phyloP scores from a whole-genome alignment of 2,113 vertebrate genomes.

The Lota lota region DNA sequence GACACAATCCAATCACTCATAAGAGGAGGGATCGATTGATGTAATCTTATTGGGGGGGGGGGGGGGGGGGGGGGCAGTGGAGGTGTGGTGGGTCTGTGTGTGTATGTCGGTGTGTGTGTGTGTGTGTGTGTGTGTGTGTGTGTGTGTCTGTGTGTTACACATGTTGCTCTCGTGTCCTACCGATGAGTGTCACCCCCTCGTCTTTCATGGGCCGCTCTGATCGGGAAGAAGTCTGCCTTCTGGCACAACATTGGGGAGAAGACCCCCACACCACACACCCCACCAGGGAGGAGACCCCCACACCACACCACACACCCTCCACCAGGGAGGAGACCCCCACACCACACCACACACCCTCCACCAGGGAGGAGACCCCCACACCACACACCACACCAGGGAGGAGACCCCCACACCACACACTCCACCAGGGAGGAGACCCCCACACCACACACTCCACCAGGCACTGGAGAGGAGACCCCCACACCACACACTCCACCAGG shows the following conservation, averaged over 20 bases:
- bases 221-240: slow-evolving; percentile 13
- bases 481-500: too few relatives aligned
- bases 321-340: too few relatives aligned
- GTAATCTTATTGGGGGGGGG: slow-evolving; percentile 79
- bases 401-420: too few relatives aligned
- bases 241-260: neutral
- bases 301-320: too few relatives aligned
- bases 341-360: too few relatives aligned
- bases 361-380: too few relatives aligned
- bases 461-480: too few relatives aligned
- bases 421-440: too few relatives aligned
- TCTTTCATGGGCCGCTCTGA: slow-evolving; percentile 71
- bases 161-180: slow-evolving; percentile 68
- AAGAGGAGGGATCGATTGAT: slow-evolving; percentile 81
- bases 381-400: too few relatives aligned
- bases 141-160: slow-evolving; percentile 64
- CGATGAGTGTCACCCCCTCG: slow-evolving; percentile 34
- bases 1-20: slow-evolving; percentile 80
- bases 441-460: too few relatives aligned
- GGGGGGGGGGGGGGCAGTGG: slow-evolving; percentile 55
- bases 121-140: slow-evolving; percentile 37
- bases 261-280: neutral
- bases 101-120: slow-evolving; percentile 29
- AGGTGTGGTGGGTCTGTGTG: slow-evolving; percentile 2
- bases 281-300: too few relatives aligned